Percentiles rank a stretch among this genome's conserved stretches.
These are phyloP conservation scores for Vireo griseus DNA, from an alignment of 2,797 vertebrate genomes.

Conservation along the genomic window DNA sequence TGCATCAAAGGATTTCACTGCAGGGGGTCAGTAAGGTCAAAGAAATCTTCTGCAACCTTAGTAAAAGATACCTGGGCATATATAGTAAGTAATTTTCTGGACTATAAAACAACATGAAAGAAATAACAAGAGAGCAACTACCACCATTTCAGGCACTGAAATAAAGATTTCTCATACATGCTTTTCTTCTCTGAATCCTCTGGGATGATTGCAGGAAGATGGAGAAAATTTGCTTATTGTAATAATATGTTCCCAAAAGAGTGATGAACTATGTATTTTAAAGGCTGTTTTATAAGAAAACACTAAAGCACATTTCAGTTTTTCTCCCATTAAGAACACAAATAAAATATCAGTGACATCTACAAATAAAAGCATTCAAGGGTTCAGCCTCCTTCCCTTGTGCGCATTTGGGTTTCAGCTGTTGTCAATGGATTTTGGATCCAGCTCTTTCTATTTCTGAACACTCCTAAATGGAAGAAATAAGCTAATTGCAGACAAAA, in stretches of 20 bases:
- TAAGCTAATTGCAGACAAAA: neutral
- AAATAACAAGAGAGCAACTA: neutral
- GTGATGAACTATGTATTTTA: neutral
- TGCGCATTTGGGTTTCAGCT: neutral
- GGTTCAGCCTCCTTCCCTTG: neutral
- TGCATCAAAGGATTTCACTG: neutral
- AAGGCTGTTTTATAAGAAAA: neutral
- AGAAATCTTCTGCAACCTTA: neutral
- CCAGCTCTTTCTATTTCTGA: neutral
- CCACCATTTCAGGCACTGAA: neutral
- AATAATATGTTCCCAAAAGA: neutral
- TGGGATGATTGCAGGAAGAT: neutral
- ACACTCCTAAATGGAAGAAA: neutral
- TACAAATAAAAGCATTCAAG: neutral
- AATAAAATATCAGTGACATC: neutral
- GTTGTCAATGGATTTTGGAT: neutral
- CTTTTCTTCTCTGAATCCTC: neutral
- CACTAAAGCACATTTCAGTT: neutral
- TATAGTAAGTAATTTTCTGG: neutral
- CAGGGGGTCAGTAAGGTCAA: neutral
- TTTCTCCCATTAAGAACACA: neutral
- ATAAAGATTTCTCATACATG: neutral
- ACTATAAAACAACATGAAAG: neutral
- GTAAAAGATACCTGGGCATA: neutral
- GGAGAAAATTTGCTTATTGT: neutral